These are phyloP conservation scores for Phylloscopus trochiloides DNA, from an alignment of 2,113 vertebrate genomes.

Conservation along the genomic window DNA sequence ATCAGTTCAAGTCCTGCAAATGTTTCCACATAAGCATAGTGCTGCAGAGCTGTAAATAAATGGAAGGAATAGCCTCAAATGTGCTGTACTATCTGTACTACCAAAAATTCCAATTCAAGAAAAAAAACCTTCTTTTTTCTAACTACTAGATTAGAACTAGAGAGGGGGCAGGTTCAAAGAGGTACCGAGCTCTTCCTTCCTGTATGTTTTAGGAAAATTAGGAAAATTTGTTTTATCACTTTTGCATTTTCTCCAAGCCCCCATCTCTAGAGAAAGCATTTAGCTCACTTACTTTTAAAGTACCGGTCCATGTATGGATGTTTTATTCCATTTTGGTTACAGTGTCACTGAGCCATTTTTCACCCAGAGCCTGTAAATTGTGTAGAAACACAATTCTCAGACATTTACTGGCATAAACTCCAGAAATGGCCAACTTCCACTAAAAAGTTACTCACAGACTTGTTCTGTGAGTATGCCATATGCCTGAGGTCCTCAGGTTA, in stretches of 20 bases:
- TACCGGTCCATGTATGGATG: neutral
- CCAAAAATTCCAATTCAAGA: neutral
- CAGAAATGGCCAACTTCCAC: neutral
- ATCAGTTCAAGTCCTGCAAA: constrained; percentile 7
- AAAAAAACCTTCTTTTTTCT: neutral
- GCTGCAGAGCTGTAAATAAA: constrained; percentile 21
- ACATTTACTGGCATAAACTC: neutral
- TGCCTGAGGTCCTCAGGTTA: neutral
- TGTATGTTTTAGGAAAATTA: neutral
- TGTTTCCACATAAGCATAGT: neutral
- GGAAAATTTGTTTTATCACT: neutral
- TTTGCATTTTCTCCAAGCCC: neutral
- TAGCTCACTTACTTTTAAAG: neutral
- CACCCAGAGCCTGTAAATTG: neutral
- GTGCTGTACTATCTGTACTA: neutral
- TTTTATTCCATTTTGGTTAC: neutral
- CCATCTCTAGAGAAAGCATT: neutral
- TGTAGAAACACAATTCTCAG: neutral
- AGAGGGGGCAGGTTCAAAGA: neutral
- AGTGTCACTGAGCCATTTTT: neutral
- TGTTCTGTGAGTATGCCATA: neutral
- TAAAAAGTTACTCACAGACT: neutral
- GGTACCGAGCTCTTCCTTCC: neutral
- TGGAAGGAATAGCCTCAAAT: neutral
- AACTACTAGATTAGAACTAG: neutral